Evolutionary conservation across 1,140 invertebrate genomes (phyloP).

Genomic region (Mycetomoellerius zeteki): DNA sequence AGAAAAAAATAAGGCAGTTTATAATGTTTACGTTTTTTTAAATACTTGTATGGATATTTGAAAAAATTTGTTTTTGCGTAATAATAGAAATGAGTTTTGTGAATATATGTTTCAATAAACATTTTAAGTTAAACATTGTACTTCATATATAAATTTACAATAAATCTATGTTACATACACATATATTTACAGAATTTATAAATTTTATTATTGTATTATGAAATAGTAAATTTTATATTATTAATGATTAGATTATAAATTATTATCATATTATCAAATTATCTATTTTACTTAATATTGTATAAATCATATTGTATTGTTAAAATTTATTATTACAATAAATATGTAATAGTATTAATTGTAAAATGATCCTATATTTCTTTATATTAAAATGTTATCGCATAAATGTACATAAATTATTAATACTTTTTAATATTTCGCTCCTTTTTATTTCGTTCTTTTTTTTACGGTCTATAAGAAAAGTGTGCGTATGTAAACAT

Average conservation of each 20-base stretch:
- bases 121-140: not conserved
- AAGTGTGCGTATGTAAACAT: not conserved
- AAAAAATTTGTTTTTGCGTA: not conserved
- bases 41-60: not conserved
- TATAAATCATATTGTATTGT: not conserved
- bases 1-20: not conserved
- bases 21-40: not conserved
- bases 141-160: not conserved
- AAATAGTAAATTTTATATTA: constrained; percentile 2
- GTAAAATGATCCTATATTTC: not conserved
- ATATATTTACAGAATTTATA: not conserved
- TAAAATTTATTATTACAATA: not conserved
- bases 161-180: not conserved
- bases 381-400: constrained; percentile 1
- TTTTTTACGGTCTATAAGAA: not conserved
- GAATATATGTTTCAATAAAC: not conserved
- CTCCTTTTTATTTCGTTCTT: not conserved
- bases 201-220: constrained; percentile 3
- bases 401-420: not conserved
- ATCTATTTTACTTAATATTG: too few relatives aligned
- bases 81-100: not conserved
- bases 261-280: not conserved
- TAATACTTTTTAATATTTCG: not conserved
- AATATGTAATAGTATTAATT: constrained; percentile 4
- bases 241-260: constrained; percentile 12